Evolutionary conservation across 2,113 vertebrate species (phyloP).

Genomic region (Nyctereutes procyonoides): DNA sequence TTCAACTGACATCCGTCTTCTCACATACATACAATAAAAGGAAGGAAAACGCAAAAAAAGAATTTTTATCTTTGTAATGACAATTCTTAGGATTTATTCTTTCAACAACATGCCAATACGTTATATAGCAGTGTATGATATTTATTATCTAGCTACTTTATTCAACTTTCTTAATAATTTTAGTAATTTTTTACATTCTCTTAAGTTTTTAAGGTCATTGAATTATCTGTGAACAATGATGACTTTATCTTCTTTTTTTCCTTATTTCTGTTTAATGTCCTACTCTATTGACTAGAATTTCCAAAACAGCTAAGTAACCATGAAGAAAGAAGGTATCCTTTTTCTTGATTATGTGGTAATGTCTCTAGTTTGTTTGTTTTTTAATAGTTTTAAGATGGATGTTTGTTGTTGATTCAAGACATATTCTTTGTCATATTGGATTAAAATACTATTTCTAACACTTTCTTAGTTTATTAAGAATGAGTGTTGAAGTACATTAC

Average conservation of each 20-base stretch:
- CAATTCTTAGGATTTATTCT: background rate
- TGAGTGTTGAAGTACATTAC: background rate
- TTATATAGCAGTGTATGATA: background rate
- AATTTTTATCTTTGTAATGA: background rate
- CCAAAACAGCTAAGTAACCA: background rate
- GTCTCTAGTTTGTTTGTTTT: background rate
- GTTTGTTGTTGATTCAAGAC: conserved; percentile 29
- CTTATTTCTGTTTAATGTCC: background rate
- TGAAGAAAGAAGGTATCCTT: background rate
- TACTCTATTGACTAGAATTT: conserved; percentile 57
- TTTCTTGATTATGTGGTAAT: conserved; percentile 29
- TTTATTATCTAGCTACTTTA: conserved; percentile 26
- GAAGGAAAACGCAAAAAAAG: background rate
- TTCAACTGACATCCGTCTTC: background rate
- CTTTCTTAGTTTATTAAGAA: conserved; percentile 31
- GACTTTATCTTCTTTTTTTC: background rate
- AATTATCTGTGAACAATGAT: conserved; percentile 11
- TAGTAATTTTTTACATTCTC: conserved; percentile 26
- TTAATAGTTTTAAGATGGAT: background rate
- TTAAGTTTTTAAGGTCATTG: conserved; percentile 53
- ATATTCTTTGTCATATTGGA: background rate
- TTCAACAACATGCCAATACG: background rate
- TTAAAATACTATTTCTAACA: background rate
- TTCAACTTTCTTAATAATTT: conserved; percentile 14
- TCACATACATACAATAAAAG: background rate